Evolutionary conservation across 2,113 vertebrate species (phyloP).

Genomic region (Lucifuga dentata): DNA sequence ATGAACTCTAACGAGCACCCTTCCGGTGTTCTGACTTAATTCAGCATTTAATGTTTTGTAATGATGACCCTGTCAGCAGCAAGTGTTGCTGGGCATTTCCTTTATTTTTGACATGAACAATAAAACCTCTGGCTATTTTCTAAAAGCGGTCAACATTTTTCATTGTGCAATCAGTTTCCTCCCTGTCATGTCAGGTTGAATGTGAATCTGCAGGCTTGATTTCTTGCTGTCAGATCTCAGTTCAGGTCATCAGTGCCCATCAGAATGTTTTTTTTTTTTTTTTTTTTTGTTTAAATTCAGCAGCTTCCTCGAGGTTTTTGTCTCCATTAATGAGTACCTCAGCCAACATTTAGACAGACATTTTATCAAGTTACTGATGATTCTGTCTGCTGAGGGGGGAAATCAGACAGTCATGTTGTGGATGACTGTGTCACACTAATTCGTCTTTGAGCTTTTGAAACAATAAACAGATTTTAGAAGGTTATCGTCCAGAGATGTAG

Average conservation of each 20-base stretch:
- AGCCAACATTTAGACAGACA: conserved; percentile 30
- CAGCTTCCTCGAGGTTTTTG: conserved; percentile 24
- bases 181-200: conserved; percentile 10
- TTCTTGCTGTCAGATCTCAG: conserved; percentile 37
- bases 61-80: too few relatives aligned
- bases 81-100: too few relatives aligned
- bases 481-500: too few relatives aligned
- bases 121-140: too few relatives aligned
- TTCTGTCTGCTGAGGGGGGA: conserved; percentile 31
- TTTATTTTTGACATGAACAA: too few relatives aligned
- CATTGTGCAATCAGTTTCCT: too few relatives aligned
- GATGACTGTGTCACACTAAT: conserved; percentile 15
- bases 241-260: conserved; percentile 48
- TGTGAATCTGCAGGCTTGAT: conserved; percentile 18
- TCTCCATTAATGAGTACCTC: conserved; percentile 11
- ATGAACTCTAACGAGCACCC: too few relatives aligned
- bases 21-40: too few relatives aligned
- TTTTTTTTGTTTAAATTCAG: too few relatives aligned
- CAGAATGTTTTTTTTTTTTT: conserved; percentile 20
- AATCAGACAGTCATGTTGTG: conserved; percentile 8
- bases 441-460: not conserved
- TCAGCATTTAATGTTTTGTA: too few relatives aligned
- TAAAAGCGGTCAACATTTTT: too few relatives aligned
- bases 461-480: too few relatives aligned
- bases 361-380: conserved; percentile 57